Conservation (phyloP, 1,140 invertebrate species). For the Saccostrea echinata region DNA sequence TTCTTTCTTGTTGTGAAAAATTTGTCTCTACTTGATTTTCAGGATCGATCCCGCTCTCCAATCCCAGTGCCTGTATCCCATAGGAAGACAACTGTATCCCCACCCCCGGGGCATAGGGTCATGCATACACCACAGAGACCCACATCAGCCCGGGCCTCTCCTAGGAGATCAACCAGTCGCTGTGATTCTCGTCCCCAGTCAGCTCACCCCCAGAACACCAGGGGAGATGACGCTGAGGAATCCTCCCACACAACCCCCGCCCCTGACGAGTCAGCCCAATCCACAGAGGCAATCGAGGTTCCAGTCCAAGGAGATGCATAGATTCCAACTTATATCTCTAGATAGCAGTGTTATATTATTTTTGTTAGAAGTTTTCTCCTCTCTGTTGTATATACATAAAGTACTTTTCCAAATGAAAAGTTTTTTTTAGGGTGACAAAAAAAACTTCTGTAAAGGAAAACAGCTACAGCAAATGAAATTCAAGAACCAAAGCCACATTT, state of each 20-base stretch:
- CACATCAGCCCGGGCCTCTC: slow-evolving; percentile 51
- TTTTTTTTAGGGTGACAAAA: background rate
- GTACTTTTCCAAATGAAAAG: background rate
- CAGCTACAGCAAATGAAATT: slow-evolving; percentile 29
- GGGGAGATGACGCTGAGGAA: background rate
- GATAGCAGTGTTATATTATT: slow-evolving; percentile 11
- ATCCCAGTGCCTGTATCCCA: background rate
- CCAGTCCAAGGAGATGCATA: slow-evolving; percentile 34
- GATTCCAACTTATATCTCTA: background rate
- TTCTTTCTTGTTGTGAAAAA: background rate
- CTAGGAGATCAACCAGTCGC: slow-evolving; percentile 46
- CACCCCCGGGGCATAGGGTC: slow-evolving; percentile 38
- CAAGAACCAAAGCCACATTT: background rate
- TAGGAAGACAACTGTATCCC: slow-evolving; percentile 38
- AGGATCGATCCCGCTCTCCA: slow-evolving; percentile 32
- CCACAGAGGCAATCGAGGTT: slow-evolving; percentile 32
- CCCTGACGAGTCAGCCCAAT: slow-evolving; percentile 49
- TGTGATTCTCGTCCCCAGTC: slow-evolving; percentile 54
- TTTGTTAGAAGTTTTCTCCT: background rate
- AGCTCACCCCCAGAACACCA: slow-evolving; percentile 41
- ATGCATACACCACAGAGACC: slow-evolving; percentile 43
- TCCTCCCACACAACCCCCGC: slow-evolving; percentile 44
- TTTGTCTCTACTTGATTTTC: background rate
- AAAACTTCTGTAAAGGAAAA: background rate
- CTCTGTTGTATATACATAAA: background rate